Base-by-base conservation (phyloP, 2,888 invertebrate genomes). In the Idaea biselata region DNA sequence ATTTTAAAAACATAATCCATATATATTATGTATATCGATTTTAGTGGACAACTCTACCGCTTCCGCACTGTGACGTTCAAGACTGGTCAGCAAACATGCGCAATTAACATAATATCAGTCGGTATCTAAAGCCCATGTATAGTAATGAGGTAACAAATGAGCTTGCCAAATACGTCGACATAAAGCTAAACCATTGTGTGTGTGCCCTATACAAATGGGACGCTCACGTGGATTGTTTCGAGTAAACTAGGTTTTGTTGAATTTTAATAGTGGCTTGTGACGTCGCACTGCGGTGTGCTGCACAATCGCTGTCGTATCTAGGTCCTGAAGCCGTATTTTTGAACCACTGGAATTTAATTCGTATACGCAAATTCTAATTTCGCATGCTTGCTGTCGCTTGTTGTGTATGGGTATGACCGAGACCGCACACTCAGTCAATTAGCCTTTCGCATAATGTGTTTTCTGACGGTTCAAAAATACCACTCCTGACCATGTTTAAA, bases 281-380 rank as follows among this genome's bases (percentile, higher is more conserved):
- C 84, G 88, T 79, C 89, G 88, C 89, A 84, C 73, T 84, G 83
- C 82, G 82, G 83, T 79, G 76, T 72, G 70, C 75, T 68, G 73
- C 69, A 72, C 63, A 69, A 76, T 76, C 73, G 74, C 73, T 73
- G 71, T 73, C 70, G 63, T 60, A 57, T 59, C 64, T 64, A 60
- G 16, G n/a, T 56, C 3, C 67, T 67, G 64, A n/a, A n/a, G 60
- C 67, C 59, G 59, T 61, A n/a, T n/a, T n/a, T n/a, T n/a, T n/a
- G n/a, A n/a, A n/a, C n/a, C n/a, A n/a, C n/a, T n/a, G n/a, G n/a
- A n/a, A n/a, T n/a, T n/a, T n/a, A n/a, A n/a, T n/a, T n/a, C n/a
- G n/a, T n/a, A n/a, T n/a, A n/a, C n/a, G 59, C 68, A n/a, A n/a
- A n/a, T n/a, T n/a, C n/a, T n/a, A n/a, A n/a, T n/a, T n/a, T n/a